Evolutionary conservation across 2,113 vertebrate genomes (phyloP).

Genomic region (Egretta garzetta): DNA sequence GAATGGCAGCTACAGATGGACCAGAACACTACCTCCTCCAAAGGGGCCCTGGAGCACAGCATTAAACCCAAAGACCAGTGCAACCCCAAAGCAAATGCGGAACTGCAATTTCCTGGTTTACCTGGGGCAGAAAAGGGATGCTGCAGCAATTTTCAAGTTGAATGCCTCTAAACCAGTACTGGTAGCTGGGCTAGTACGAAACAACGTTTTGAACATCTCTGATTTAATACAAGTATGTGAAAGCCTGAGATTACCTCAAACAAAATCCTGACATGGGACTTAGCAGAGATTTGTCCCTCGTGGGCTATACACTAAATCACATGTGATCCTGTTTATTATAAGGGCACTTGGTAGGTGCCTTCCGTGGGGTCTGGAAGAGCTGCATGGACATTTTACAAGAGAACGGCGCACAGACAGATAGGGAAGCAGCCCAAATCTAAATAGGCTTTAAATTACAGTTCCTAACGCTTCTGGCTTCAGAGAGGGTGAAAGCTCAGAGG

Average conservation of each 20-base stretch:
- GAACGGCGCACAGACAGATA: background rate
- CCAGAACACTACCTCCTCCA: background rate
- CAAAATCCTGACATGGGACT: background rate
- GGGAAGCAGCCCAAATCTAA: background rate
- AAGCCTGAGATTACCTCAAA: background rate
- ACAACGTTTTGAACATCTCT: background rate
- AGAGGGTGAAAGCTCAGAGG: background rate
- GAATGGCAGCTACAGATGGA: background rate
- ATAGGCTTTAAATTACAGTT: background rate
- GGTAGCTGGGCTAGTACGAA: background rate
- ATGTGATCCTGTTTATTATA: background rate
- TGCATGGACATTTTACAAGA: background rate
- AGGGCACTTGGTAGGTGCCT: background rate
- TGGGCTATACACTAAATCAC: background rate
- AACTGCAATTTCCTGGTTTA: background rate
- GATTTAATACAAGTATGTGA: background rate
- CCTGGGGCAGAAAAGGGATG: background rate
- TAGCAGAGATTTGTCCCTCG: background rate
- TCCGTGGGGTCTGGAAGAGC: background rate
- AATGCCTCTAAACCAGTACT: background rate
- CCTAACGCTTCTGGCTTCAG: background rate
- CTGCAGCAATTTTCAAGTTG: background rate
- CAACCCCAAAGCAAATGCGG: background rate
- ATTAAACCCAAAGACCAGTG: background rate
- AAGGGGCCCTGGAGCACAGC: background rate